These are phyloP conservation scores for Cirrhinus molitorella DNA, from an alignment of 2,797 vertebrate genomes.

Conservation along the genomic window DNA sequence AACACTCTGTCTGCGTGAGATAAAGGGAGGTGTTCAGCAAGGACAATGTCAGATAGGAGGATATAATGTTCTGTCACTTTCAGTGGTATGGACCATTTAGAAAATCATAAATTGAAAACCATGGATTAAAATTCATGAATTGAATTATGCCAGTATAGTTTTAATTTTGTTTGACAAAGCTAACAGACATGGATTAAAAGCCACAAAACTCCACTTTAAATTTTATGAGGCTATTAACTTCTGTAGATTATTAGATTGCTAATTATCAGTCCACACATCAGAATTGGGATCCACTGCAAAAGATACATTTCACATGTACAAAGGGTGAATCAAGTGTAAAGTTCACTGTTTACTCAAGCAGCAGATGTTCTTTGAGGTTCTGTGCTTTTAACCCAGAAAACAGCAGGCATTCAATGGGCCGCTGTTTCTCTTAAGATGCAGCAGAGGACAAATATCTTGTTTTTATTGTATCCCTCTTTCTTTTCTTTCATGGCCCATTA, in stretches of 20 bases:
- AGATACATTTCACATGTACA: neutral
- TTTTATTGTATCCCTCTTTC: slow-evolving; percentile 33
- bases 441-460: slow-evolving; percentile 51
- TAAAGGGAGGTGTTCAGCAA: slow-evolving; percentile 45
- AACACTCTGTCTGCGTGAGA: slow-evolving; percentile 55
- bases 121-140: slow-evolving; percentile 11
- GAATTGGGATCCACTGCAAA: neutral
- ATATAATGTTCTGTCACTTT: slow-evolving; percentile 49
- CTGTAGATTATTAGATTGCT: neutral
- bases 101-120: slow-evolving; percentile 26
- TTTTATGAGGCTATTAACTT: neutral
- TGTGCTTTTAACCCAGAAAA: slow-evolving; percentile 16
- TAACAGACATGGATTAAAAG: neutral
- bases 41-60: slow-evolving; percentile 47
- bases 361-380: slow-evolving; percentile 14
- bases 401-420: slow-evolving; percentile 1
- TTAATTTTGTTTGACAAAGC: neutral
- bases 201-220: neutral
- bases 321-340: neutral
- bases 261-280: neutral
- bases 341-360: slow-evolving; percentile 21
- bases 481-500: slow-evolving; percentile 57
- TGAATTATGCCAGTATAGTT: neutral
- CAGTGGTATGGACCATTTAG: slow-evolving; percentile 6
- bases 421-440: slow-evolving; percentile 35